Evolutionary conservation across 2,888 invertebrate species (phyloP).

Genomic region (Cyclophora punctaria): DNA sequence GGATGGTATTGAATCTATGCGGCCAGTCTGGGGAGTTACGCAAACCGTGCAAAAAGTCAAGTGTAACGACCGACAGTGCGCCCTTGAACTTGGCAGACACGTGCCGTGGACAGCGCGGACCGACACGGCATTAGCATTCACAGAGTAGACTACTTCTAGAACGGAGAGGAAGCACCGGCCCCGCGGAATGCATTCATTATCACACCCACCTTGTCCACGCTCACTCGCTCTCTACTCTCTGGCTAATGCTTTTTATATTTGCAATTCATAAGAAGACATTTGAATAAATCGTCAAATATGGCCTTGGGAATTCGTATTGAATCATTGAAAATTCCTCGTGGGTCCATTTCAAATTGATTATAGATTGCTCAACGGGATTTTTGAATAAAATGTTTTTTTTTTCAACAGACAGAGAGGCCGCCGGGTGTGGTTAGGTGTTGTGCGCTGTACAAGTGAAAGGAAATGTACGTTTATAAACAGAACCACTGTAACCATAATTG

Average conservation of each 20-base stretch:
- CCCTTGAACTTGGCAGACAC: conserved; percentile 51
- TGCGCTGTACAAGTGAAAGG: too few relatives aligned
- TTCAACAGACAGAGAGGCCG: too few relatives aligned
- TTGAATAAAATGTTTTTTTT: conserved; percentile 8
- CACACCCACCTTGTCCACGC: conserved; percentile 9
- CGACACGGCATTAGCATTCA: conserved; percentile 35
- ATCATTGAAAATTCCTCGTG: too few relatives aligned
- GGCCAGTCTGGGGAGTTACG: conserved; percentile 28
- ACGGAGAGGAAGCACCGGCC: conserved; percentile 29
- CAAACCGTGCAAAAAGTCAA: conserved; percentile 43
- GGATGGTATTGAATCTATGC: conserved; percentile 30
- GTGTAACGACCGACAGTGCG: conserved; percentile 46
- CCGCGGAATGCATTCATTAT: conserved; percentile 26
- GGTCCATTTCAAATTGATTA: conserved; percentile 8
- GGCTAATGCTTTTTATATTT: conserved; percentile 7
- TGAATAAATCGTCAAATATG: conserved; percentile 5
- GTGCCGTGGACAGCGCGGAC: conserved; percentile 27
- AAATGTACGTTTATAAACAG: too few relatives aligned
- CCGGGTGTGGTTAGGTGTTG: too few relatives aligned
- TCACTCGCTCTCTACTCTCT: background rate
- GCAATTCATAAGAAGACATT: conserved; percentile 10
- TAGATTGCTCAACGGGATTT: conserved; percentile 5
- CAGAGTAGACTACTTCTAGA: conserved; percentile 29
- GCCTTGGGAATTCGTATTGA: background rate
- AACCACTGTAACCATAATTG: too few relatives aligned